Base-by-base conservation (phyloP, 2,888 invertebrate species). In the Eilema sororculum region DNA sequence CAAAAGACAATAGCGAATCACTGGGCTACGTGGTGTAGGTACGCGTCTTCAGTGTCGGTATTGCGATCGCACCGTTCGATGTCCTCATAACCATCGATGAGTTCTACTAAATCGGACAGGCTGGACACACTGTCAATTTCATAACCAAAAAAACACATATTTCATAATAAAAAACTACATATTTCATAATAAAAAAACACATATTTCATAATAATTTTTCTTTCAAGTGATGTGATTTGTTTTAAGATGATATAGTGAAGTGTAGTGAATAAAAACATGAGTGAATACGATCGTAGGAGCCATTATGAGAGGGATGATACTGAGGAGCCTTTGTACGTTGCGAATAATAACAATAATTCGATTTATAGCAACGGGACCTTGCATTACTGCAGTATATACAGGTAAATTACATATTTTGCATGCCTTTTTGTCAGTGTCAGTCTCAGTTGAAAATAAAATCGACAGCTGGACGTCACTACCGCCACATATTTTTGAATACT, bases 341-440 rank as follows among this genome's bases (percentile, higher is more conserved):
- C 92, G 20, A 92, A 93, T 77, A 95, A 95, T 77, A 95, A 95
- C 75, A 93, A 95, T 78, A 93, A 94, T 79, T 95, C 95, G 22
- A 88, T 95, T 75, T 95, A 95, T 85, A 96, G 96, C 89, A 96
- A 96, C 91, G 96, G 96, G 84, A 96, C 96, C 61, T 89, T 94
- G 84, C 95, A 96, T 89, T 96, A 96, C 91, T 96, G 96, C 89
- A 95, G 95, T 77, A 95, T 95, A 84, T 95, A 95, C 93, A 95
- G 95, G 95, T 95, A 90, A 78, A 64, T 68, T 52, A 64, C 30
- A 20, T 12, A 46, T 16, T 46, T 46, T 20, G 20, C 0, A 46
- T 46, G 6, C 0, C 2, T 46, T 46, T 20, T 46, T 46, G 20
- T 20, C 13, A 41, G 8, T 33, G 30, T 33, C 30, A 33, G 41